Conservation (phyloP, 2,888 invertebrate genomes). For the Scaptomyza caliginosa region DNA sequence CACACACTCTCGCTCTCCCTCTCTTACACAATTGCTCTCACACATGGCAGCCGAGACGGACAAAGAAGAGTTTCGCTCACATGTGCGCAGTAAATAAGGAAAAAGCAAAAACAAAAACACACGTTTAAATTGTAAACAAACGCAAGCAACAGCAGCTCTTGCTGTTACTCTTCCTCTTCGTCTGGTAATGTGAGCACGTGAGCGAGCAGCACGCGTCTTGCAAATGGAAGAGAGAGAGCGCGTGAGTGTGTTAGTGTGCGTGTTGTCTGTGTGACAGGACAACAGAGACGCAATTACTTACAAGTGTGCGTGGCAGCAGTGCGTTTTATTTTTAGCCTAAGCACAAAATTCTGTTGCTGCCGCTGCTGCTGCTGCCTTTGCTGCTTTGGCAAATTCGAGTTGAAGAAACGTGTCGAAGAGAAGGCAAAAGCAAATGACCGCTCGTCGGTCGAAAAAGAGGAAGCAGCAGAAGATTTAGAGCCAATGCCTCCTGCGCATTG, state of each 20-base stretch:
- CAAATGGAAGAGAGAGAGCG: slow-evolving; percentile 34
- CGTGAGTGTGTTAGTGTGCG: not conserved
- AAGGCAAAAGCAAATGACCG: slow-evolving; percentile 68
- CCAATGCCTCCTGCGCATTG: slow-evolving; percentile 49
- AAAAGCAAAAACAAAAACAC: slow-evolving; percentile 53
- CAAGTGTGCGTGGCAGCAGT: slow-evolving; percentile 33
- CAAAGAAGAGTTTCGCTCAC: slow-evolving; percentile 41
- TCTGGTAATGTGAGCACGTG: slow-evolving; percentile 71
- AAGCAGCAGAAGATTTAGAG: slow-evolving; percentile 39
- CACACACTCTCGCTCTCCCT: slow-evolving; percentile 11
- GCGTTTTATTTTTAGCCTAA: slow-evolving; percentile 71
- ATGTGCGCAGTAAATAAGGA: slow-evolving; percentile 67
- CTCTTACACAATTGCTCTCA: slow-evolving; percentile 12
- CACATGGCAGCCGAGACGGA: too few species aligned
- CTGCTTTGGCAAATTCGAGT: slow-evolving; percentile 62
- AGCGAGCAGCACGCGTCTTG: slow-evolving; percentile 40
- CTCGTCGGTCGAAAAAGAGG: slow-evolving; percentile 20
- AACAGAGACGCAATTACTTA: slow-evolving; percentile 38
- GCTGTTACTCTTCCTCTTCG: slow-evolving; percentile 29
- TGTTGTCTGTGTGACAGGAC: not conserved
- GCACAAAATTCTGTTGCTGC: slow-evolving; percentile 41
- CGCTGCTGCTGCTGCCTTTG: not conserved
- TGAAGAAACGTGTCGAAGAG: slow-evolving; percentile 31
- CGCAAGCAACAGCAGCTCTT: slow-evolving; percentile 28
- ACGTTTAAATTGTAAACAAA: slow-evolving; percentile 68